Evolutionary conservation across 2,888 invertebrate species (phyloP), one percentile per base, ranked within the genome.

Genomic region (Galeruca laticollis): DNA sequence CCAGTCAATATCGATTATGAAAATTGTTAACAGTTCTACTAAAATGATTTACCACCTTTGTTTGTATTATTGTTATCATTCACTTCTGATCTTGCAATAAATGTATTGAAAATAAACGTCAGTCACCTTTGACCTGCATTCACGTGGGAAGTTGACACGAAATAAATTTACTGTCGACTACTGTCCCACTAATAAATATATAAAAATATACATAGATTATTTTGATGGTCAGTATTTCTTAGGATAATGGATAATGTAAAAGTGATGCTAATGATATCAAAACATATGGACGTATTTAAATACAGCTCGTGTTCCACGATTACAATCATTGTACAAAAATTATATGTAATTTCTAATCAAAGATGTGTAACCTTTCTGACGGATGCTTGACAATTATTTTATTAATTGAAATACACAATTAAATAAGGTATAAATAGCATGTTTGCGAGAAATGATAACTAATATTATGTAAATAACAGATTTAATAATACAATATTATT

Each of bases 311-410:
- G 15, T 47, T 47, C 18, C 15, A 47, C 15, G 47, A 47, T 47
- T 18, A 18, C 47, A 47, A 47, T 47, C 18, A 18, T 47, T 47
- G 15, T 18, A 10, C 15, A 18, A 18, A 47, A 15, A 47, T 47
- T 18, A 18, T 47, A 6, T 18, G 18, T 18, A 47, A 47, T 47
- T 47, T 47, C 9, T 15, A 18, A 18, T 18, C 47, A 47, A 15
- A 47, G 40, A 40, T 40, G 40, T 40, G 40, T 40, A 13, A 40
- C 40, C 40, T 15, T 40, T 40, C n/a, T n/a, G n/a, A n/a, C 40
- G 40, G n/a, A 13, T 40, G n/a, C 40, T 40, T n/a, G 40, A n/a
- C n/a, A n/a, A 40, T 40, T 40, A 40, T 40, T 40, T 15, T 6
- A 40, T 40, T 40, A 40, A 40, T 18, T 47, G 47, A 18, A 47